Conservation (phyloP, 2,888 invertebrate species). For the Priocnemis perturbator region DNA sequence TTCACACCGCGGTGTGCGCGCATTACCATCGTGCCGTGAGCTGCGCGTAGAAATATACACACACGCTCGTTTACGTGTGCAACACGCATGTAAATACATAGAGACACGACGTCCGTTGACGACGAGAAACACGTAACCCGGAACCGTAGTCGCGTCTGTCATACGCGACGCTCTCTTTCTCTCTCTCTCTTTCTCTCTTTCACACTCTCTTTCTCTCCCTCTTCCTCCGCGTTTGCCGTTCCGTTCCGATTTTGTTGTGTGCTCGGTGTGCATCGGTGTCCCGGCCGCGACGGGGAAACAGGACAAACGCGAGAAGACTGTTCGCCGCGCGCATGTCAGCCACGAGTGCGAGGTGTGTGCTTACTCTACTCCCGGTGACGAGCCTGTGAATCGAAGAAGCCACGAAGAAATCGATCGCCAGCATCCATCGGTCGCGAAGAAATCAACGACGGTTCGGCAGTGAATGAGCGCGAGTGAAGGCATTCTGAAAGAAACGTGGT, state of each 20-base stretch:
- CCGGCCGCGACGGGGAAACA: neutral
- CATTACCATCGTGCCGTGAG: constrained; percentile 13
- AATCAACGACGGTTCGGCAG: too few species aligned
- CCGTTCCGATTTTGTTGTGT: neutral
- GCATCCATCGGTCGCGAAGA: too few species aligned
- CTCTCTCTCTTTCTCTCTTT: neutral
- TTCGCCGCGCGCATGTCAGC: constrained; percentile 12
- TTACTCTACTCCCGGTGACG: neutral
- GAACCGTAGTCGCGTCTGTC: neutral
- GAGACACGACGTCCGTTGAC: neutral
- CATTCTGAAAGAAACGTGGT: too few species aligned
- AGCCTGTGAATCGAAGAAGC: too few species aligned
- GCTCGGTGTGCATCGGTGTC: neutral
- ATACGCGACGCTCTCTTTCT: neutral
- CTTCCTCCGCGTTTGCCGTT: neutral
- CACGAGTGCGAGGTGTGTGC: constrained; percentile 7
- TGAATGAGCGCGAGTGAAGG: neutral
- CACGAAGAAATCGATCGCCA: too few species aligned
- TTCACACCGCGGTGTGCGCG: constrained; percentile 40
- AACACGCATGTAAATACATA: too few species aligned
- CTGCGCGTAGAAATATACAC: neutral
- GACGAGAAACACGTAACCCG: too few species aligned
- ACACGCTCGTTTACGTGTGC: neutral
- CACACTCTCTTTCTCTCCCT: neutral
- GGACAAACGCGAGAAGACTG: neutral